Base-by-base conservation (phyloP, 1,140 invertebrate genomes). In the Neotoxoptera formosana region DNA sequence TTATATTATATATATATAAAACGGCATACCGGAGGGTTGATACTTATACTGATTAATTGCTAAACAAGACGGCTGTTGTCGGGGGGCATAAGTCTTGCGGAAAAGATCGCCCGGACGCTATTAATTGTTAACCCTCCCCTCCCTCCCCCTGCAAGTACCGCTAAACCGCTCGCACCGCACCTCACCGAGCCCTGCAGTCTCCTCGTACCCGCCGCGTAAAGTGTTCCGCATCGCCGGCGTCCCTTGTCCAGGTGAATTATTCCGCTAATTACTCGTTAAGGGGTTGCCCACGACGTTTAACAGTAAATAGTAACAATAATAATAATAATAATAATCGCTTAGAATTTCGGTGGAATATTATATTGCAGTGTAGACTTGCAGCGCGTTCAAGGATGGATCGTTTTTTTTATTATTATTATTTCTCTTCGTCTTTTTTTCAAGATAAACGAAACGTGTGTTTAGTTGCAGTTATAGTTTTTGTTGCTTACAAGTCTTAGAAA, bases 31-130 rank as follows among this genome's bases (percentile, higher is more conserved):
- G 45, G 34, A 91, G 67, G 90, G 67, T 83, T 51, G 41, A 91
- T 76, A 47, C 67, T 81, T 91, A 81, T 83, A 83, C 67, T 91
- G 90, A 91, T 91, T 91, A 91, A 91, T 91, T 76, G 90, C 47
- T 91, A 48, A 91, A 91, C 90, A 83, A 83, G 45, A 91, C 90
- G 90, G 76, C 90, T 17, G 30, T 30, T 48, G 90, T 91, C 76
- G 30, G 60, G 30, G 60, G 47, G n/a, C 60, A 91, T 91, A 91
- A 91, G 90, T 91, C 90, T 91, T 91, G 90, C 45, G 90, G 67
- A 83, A 91, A 76, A 7, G 90, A 91, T 91, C 56, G 47, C n/a
- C 53, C 60, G 90, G n/a, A 48, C 76, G 67, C 90, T 91, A 91
- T 91, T 83, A 91, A 91, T 91, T 91, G 90, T 81, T 48, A 81